Evolutionary conservation across 2,113 vertebrate species (phyloP).

Genomic region (Odocoileus virginianus): DNA sequence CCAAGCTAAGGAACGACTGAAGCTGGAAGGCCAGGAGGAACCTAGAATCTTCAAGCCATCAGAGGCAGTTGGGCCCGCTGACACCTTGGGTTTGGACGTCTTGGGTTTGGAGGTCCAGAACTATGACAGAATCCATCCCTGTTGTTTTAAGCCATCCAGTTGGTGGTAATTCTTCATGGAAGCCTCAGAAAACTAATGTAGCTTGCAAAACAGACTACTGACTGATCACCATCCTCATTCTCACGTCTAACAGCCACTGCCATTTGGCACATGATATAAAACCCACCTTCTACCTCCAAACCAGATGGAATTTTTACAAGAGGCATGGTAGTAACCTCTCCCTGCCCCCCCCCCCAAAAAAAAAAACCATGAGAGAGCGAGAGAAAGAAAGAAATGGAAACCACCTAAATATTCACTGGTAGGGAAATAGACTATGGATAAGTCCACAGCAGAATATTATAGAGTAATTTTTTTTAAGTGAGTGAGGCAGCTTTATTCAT

Average conservation of each 20-base stretch:
- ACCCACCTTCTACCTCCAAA: not conserved
- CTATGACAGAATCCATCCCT: too few relatives aligned
- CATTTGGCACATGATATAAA: not conserved
- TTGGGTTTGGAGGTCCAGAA: not conserved
- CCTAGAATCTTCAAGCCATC: not conserved
- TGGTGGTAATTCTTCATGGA: not conserved
- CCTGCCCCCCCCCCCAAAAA: fast-evolving
- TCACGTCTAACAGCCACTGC: not conserved
- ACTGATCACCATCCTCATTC: not conserved
- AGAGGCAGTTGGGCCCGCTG: fast-evolving
- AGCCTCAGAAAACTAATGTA: not conserved
- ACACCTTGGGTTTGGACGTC: not conserved
- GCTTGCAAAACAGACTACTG: not conserved
- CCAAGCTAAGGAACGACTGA: not conserved
- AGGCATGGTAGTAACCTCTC: not conserved
- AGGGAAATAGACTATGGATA: not conserved
- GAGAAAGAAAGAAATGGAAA: not conserved
- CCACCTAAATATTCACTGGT: not conserved
- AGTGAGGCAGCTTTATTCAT: not conserved
- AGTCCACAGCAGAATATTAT: not conserved
- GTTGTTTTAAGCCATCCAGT: not conserved
- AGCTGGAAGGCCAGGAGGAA: not conserved
- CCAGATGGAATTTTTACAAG: not conserved
- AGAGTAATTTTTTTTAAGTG: not conserved
- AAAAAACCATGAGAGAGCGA: fast-evolving